Evolutionary conservation across 2,888 invertebrate species (phyloP).

Genomic region (Leptopterna dolabrata): DNA sequence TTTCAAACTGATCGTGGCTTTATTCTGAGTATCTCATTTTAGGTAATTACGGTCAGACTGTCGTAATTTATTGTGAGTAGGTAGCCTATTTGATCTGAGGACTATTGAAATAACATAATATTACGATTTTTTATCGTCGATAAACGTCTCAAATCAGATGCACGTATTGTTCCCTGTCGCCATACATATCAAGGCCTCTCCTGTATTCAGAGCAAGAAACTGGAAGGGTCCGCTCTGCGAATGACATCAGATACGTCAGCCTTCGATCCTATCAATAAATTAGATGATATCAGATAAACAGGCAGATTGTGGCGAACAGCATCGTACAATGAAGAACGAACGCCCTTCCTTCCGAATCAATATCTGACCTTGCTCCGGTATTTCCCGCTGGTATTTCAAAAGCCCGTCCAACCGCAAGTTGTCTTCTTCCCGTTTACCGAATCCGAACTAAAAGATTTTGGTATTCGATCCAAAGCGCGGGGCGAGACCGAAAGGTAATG

Average conservation of each 20-base stretch:
- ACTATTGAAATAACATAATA: too few relatives aligned
- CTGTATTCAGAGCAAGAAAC: neutral
- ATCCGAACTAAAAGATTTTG: neutral
- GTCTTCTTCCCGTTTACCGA: neutral
- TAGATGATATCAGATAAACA: neutral
- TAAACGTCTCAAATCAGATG: too few relatives aligned
- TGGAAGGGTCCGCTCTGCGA: neutral
- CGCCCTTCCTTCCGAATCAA: constrained; percentile 28
- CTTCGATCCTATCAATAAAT: neutral
- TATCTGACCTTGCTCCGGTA: constrained; percentile 47
- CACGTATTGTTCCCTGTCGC: neutral
- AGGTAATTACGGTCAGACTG: too few relatives aligned
- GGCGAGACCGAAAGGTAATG: neutral
- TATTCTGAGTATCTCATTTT: too few relatives aligned
- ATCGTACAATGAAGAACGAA: neutral
- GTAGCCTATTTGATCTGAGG: too few relatives aligned
- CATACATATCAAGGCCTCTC: neutral
- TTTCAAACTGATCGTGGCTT: too few relatives aligned
- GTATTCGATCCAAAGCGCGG: neutral
- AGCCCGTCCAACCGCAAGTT: neutral
- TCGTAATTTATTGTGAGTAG: too few relatives aligned
- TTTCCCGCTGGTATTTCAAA: constrained; percentile 37
- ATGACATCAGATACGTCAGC: neutral
- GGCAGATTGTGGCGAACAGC: neutral
- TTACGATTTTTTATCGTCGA: too few relatives aligned